Conservation (phyloP, 2,113 vertebrate genomes). For the Corythaixoides concolor region DNA sequence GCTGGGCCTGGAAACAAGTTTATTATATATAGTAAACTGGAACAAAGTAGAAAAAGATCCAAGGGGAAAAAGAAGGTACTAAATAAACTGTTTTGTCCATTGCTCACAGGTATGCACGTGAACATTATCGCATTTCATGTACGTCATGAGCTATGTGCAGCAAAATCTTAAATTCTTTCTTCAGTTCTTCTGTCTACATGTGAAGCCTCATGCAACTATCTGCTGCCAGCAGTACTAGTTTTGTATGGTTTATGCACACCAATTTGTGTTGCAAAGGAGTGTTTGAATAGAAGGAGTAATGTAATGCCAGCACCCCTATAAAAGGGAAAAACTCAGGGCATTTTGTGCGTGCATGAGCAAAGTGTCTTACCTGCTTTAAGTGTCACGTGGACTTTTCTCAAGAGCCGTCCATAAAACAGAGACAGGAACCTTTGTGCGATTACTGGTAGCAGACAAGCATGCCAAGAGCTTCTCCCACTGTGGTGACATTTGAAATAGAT, state of each 20-base stretch:
- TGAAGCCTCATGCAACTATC: too few species aligned
- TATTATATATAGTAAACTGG: background rate
- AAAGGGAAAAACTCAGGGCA: background rate
- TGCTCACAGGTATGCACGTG: background rate
- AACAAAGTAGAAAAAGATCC: background rate
- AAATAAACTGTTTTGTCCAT: background rate
- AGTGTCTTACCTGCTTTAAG: background rate
- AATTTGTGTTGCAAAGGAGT: background rate
- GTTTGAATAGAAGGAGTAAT: background rate
- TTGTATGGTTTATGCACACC: background rate
- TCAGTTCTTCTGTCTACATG: background rate
- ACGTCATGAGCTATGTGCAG: accelerated
- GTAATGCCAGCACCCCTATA: background rate
- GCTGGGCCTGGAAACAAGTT: background rate
- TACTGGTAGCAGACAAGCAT: background rate
- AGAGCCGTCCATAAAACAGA: background rate
- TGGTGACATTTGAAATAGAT: background rate
- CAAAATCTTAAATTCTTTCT: background rate
- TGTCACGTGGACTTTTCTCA: background rate
- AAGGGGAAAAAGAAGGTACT: background rate
- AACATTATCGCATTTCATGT: background rate
- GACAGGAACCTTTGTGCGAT: background rate
- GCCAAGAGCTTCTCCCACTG: background rate
- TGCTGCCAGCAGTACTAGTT: background rate
- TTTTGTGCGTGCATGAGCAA: background rate